Percentiles rank a stretch among this genome's conserved stretches.
Evolutionary conservation across 2,113 vertebrate genomes (phyloP).

Genomic region (Falco punctatus): DNA sequence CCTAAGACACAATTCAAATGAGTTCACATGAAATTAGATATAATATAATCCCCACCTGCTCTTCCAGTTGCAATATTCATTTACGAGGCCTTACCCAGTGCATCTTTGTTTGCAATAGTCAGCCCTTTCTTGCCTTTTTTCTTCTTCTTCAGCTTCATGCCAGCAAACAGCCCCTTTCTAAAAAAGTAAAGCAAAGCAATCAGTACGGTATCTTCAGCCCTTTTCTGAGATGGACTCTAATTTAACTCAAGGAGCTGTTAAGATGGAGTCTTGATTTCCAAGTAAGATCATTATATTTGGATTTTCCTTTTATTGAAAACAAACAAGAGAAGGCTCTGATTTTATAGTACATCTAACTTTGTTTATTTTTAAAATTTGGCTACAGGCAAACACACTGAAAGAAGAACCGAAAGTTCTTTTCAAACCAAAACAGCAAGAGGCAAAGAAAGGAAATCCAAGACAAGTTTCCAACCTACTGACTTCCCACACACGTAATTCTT

Average conservation of each 20-base stretch:
- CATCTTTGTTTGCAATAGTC: slow-evolving; percentile 85
- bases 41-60: neutral
- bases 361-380: neutral
- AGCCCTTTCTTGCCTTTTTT: slow-evolving; percentile 80
- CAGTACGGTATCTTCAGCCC: neutral
- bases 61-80: slow-evolving; percentile 59
- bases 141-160: slow-evolving; percentile 87
- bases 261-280: neutral
- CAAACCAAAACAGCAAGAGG: neutral
- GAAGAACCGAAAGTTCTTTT: neutral
- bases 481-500: neutral
- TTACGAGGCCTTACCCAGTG: slow-evolving; percentile 81
- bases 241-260: neutral
- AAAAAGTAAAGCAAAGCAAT: slow-evolving; percentile 51
- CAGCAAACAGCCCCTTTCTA: slow-evolving; percentile 80
- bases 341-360: neutral
- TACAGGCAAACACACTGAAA: neutral
- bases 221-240: neutral
- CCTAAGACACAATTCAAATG: neutral
- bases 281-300: neutral
- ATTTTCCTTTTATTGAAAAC: neutral
- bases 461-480: neutral
- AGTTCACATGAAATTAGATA: neutral
- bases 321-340: neutral
- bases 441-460: neutral